phyloP scores from a whole-genome alignment of 2,888 invertebrate genomes.

The Cryptosula pallasiana region DNA sequence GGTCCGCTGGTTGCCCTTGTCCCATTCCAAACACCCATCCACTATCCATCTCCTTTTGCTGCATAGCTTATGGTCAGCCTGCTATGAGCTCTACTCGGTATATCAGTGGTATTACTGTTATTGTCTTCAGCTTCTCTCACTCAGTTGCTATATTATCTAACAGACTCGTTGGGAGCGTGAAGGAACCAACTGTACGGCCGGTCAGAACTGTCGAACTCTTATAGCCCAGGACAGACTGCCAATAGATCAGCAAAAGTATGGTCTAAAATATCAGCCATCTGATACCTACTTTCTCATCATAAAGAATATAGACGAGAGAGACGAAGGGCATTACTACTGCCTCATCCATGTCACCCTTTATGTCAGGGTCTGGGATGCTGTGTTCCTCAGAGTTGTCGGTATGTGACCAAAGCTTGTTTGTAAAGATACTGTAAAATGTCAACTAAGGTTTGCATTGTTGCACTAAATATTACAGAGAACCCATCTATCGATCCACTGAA shows the following conservation, averaged over 20 bases:
- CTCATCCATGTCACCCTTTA: neutral
- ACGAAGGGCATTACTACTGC: constrained; percentile 17
- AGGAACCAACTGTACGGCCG: neutral
- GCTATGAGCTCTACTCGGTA: too few species aligned
- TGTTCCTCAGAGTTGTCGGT: constrained; percentile 15
- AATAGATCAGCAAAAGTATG: constrained; percentile 23
- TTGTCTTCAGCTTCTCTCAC: too few species aligned
- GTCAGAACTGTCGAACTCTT: neutral
- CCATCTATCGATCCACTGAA: constrained; percentile 21
- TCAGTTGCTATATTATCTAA: neutral
- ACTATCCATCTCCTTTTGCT: too few species aligned
- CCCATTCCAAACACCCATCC: too few species aligned
- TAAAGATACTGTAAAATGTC: too few species aligned
- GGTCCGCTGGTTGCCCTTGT: too few species aligned
- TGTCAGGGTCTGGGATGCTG: constrained; percentile 4
- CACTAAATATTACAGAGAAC: constrained; percentile 9
- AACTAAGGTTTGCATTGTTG: too few species aligned
- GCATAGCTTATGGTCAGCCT: too few species aligned
- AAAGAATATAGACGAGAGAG: constrained; percentile 18
- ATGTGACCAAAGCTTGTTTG: neutral
- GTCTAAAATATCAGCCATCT: neutral
- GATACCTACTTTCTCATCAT: constrained; percentile 24
- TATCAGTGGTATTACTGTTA: too few species aligned
- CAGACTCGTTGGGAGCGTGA: constrained; percentile 16
- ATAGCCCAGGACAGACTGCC: constrained; percentile 21